A percentile compares a stretch with the other conserved stretches of the same genome.
These are phyloP conservation scores for Parauchenoglanis punctatus DNA, from an alignment of 2,797 vertebrate species.

Conservation along the genomic window DNA sequence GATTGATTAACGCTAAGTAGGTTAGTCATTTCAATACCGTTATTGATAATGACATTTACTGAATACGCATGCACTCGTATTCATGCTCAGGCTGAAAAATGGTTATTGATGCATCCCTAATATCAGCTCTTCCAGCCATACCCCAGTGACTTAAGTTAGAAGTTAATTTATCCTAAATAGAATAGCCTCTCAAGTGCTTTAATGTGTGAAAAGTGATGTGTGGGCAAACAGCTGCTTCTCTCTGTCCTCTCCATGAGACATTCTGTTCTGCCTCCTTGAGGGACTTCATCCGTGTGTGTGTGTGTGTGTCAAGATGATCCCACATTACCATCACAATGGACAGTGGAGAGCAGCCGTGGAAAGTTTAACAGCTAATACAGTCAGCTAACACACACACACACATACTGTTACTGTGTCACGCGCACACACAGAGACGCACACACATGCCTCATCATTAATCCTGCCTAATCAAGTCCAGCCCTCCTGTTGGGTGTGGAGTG, in stretches of 20 bases:
- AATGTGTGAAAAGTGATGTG: slow-evolving; percentile 46
- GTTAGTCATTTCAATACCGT: neutral
- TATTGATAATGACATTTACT: neutral
- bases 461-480: slow-evolving; percentile 75
- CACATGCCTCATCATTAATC: slow-evolving; percentile 73
- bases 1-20: neutral
- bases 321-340: slow-evolving; percentile 55
- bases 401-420: slow-evolving; percentile 31
- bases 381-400: slow-evolving; percentile 50
- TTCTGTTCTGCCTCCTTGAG: slow-evolving; percentile 48
- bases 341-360: slow-evolving; percentile 51
- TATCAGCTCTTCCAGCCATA: neutral
- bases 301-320: slow-evolving; percentile 24
- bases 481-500: slow-evolving; percentile 63
- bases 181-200: slow-evolving; percentile 42
- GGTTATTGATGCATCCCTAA: neutral
- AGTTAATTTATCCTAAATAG: slow-evolving; percentile 43
- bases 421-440: slow-evolving; percentile 50
- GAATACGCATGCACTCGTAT: neutral
- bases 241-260: slow-evolving; percentile 35
- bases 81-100: neutral
- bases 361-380: slow-evolving; percentile 61
- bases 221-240: slow-evolving; percentile 39
- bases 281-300: slow-evolving; percentile 38
- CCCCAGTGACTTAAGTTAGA: slow-evolving; percentile 12